Base-by-base conservation (phyloP, 2,113 vertebrate species). In the Varanus salvator region DNA sequence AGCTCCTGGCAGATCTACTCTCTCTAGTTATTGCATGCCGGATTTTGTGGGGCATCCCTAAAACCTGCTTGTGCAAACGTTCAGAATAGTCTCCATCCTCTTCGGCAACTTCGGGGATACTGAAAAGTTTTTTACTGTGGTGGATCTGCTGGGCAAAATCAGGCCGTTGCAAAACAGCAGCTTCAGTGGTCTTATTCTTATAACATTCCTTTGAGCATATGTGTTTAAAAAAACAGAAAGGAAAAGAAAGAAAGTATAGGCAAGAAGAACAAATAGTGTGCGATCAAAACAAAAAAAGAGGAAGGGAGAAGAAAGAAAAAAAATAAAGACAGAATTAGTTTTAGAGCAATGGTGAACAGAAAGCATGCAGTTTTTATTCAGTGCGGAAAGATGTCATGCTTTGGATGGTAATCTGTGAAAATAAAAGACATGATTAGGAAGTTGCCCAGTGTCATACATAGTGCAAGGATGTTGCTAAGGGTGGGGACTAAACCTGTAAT, bases 271-370 rank as follows among this genome's bases (percentile, higher is more conserved):
- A 90, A 96, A 98, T 1, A 97, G 97, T 91, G 95, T 94, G 97
- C 96, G 97, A 97, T 96, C 97, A 96, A 97, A 97, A 95, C 23
- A 92, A 54, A 7, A 86, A 25, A 86, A 93, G 95, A 90, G 89
- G 85, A 82, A 84, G 52, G 71, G 89, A 91, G 93, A 88, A 89
- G 94, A n/a, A 94, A 83, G 98, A 95, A 97, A 97, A 98, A 98
- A 98, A 99, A 99, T 98, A 99, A 98, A 99, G 98, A 98, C 97
- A 99, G 97, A 97, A 98, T 99, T 99, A 99, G 99, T 99, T 97
- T 97, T 97, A 97, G 97, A 97, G 97, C 97, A 96, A 97, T 97
- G 98, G 95, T 83, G 96, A 95, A 95, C 93, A 2, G 95, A 98
- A 98, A 94, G 97, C 98, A 98, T 98, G 98, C 98, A 97, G 97